phyloP scores from a whole-genome alignment of 2,888 invertebrate genomes.

The Archips crataeganus region DNA sequence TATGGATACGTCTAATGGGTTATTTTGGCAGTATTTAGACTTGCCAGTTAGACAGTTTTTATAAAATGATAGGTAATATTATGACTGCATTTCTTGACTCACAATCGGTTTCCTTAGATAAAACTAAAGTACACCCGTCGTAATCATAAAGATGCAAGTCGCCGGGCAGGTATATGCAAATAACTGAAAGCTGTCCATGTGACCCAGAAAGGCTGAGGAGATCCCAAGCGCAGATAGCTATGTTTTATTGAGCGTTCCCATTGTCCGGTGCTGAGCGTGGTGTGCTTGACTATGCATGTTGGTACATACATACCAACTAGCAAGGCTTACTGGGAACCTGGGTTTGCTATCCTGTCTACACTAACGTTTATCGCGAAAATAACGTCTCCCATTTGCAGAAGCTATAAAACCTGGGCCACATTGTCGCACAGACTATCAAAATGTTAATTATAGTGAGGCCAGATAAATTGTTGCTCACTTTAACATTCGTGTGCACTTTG shows the following conservation, averaged over 20 bases:
- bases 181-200: slow-evolving; percentile 73
- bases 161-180: slow-evolving; percentile 57
- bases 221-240: slow-evolving; percentile 50
- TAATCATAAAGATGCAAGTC: slow-evolving; percentile 46
- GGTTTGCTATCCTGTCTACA: slow-evolving; percentile 1
- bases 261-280: slow-evolving; percentile 54
- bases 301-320: too few species aligned
- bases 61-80: background rate
- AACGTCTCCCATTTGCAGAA: background rate
- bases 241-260: slow-evolving; percentile 76
- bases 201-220: slow-evolving; percentile 68
- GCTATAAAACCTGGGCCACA: background rate
- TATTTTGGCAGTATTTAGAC: background rate
- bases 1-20: too few species aligned
- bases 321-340: background rate
- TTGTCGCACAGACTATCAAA: background rate
- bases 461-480: background rate
- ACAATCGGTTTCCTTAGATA: background rate
- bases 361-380: background rate
- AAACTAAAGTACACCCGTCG: slow-evolving; percentile 14
- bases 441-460: background rate
- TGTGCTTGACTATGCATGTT: slow-evolving; percentile 58
- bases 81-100: background rate
- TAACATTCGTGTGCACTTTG: too few species aligned
- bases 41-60: background rate